A percentile compares a stretch with the other conserved stretches of the same genome.
phyloP scores from a whole-genome alignment of 2,113 vertebrate genomes.

The Ammodytes marinus region DNA sequence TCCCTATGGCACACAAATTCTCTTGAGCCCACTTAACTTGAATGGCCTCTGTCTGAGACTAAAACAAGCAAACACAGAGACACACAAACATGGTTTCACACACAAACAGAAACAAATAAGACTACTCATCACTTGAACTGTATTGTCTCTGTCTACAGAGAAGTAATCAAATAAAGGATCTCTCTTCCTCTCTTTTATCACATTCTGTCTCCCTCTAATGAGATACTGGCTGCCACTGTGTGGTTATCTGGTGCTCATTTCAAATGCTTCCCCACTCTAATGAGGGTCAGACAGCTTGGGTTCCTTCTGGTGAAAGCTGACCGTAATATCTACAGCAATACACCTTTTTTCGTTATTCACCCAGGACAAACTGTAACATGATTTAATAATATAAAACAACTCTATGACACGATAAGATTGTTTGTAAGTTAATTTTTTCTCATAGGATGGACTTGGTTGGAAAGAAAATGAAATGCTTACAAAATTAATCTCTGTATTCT shows the following conservation, averaged over 20 bases:
- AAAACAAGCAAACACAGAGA: constrained; percentile 32
- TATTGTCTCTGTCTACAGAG: constrained; percentile 56
- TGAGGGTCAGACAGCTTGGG: constrained; percentile 27
- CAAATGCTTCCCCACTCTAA: constrained; percentile 37
- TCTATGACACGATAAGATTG: not conserved
- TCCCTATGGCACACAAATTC: not conserved
- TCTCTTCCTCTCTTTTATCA: constrained; percentile 8
- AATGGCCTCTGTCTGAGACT: constrained; percentile 17
- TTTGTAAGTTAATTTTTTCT: not conserved
- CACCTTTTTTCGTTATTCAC: not conserved
- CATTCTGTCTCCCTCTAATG: constrained; percentile 53
- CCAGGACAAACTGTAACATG: not conserved
- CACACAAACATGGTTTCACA: constrained; percentile 21
- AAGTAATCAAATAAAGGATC: constrained; percentile 76
- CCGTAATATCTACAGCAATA: constrained; percentile 14
- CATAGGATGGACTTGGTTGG: not conserved
- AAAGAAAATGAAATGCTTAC: not conserved
- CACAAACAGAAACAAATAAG: constrained; percentile 40
- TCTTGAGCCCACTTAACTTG: constrained; percentile 43
- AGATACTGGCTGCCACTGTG: constrained; percentile 55
- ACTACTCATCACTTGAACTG: constrained; percentile 29
- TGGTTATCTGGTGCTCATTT: constrained; percentile 33
- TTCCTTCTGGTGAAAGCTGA: constrained; percentile 26
- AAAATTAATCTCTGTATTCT: not conserved
- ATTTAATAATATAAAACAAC: not conserved